These are phyloP conservation scores for Drosophila willistoni DNA, from an alignment of 1,140 invertebrate genomes.

Conservation along the genomic window DNA sequence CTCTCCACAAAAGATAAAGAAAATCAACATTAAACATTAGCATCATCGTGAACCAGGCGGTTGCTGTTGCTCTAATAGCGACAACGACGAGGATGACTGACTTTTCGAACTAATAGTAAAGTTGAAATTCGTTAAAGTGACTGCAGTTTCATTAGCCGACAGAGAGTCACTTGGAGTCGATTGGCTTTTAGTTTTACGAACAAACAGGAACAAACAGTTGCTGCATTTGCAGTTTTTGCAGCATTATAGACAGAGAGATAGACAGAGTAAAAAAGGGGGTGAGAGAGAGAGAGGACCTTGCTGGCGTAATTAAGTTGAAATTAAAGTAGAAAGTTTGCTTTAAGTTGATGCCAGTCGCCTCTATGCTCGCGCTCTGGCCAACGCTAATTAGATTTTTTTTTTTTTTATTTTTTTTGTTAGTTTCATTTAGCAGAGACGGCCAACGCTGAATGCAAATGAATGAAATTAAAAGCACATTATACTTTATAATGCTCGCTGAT, in stretches of 20 bases:
- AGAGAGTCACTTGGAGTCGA: slow-evolving; percentile 57
- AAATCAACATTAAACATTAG: slow-evolving; percentile 63
- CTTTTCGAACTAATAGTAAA: slow-evolving; percentile 19
- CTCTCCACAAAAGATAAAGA: background rate
- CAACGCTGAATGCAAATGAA: slow-evolving; percentile 71
- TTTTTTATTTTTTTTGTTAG: slow-evolving; percentile 38
- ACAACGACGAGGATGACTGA: slow-evolving; percentile 36
- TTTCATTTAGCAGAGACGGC: slow-evolving; percentile 51
- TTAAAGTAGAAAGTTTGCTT: slow-evolving; percentile 79
- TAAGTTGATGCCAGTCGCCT: slow-evolving; percentile 51
- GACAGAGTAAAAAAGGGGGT: no score
- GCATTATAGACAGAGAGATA: background rate
- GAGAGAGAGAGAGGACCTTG: background rate
- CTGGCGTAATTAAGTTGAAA: slow-evolving; percentile 71
- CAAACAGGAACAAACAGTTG: slow-evolving; percentile 16
- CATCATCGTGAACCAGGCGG: slow-evolving; percentile 47
- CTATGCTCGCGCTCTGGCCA: slow-evolving; percentile 38
- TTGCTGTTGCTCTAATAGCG: slow-evolving; percentile 40
- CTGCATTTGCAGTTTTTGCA: slow-evolving; percentile 30
- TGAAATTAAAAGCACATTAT: slow-evolving; percentile 82
- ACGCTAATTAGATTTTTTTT: slow-evolving; percentile 73
- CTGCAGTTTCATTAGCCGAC: slow-evolving; percentile 64
- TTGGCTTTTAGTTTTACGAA: slow-evolving; percentile 65
- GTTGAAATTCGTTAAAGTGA: slow-evolving; percentile 62
- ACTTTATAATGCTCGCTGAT: slow-evolving; percentile 77